Evolutionary conservation across 2,113 vertebrate genomes (phyloP).

Genomic region (Morone saxatilis): DNA sequence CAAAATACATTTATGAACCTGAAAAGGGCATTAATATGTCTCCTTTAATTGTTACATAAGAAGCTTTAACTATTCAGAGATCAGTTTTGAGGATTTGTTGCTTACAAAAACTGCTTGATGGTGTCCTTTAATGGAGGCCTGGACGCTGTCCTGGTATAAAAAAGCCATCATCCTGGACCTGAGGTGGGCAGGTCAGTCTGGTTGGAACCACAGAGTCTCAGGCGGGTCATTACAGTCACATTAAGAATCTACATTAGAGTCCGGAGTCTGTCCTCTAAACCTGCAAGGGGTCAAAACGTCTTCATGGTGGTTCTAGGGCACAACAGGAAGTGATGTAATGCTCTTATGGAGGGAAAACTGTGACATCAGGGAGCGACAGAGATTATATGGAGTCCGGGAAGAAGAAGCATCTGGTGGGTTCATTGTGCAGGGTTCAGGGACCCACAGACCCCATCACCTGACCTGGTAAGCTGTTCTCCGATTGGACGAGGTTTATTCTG

Average conservation of each 20-base stretch:
- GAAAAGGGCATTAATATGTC: no score
- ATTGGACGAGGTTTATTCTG: background rate
- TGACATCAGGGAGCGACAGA: conserved; percentile 51
- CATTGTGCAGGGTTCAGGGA: background rate
- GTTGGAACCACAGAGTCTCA: conserved; percentile 48
- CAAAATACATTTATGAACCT: no score
- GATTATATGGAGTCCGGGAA: conserved; percentile 49
- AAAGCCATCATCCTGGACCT: conserved; percentile 30
- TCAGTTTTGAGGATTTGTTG: no score
- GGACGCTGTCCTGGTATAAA: conserved; percentile 14
- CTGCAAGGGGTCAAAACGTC: background rate
- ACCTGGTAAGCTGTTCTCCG: background rate
- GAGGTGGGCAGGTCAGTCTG: conserved; percentile 10
- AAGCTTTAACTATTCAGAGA: no score
- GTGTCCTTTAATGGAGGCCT: background rate
- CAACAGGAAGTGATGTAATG: conserved; percentile 47
- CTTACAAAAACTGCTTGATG: background rate
- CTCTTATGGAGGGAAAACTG: conserved; percentile 50
- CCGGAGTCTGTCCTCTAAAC: conserved; percentile 10
- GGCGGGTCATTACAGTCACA: conserved; percentile 77
- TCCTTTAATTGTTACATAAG: no score
- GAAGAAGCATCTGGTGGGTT: conserved; percentile 47
- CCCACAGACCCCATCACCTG: background rate
- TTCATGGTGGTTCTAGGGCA: background rate
- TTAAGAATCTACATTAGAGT: conserved; percentile 77